These are phyloP conservation scores for Athene cunicularia DNA, from an alignment of 2,113 vertebrate species.

Conservation along the genomic window DNA sequence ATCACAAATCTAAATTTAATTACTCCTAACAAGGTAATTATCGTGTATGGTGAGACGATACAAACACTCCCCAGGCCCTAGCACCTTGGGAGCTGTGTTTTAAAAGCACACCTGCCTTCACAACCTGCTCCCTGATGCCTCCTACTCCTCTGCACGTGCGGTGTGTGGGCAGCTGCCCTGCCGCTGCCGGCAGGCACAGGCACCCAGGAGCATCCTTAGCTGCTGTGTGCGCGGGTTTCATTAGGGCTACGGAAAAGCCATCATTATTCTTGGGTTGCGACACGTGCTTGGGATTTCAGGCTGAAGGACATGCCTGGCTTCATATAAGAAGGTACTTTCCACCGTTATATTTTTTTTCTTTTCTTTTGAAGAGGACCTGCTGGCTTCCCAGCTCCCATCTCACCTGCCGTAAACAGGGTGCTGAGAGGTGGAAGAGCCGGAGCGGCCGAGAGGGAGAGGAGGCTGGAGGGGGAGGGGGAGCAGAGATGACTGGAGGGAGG, in stretches of 20 bases:
- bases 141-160: not conserved
- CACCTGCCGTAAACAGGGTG: constrained; percentile 39
- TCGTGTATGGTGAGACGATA: not conserved
- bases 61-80: not conserved
- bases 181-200: not conserved
- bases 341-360: constrained; percentile 4
- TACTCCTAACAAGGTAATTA: constrained; percentile 13
- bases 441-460: constrained; percentile 56
- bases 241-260: not conserved
- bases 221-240: accelerated
- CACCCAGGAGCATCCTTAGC: not conserved
- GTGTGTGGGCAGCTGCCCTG: accelerated
- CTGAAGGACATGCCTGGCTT: not conserved
- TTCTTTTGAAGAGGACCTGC: constrained; percentile 4
- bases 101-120: not conserved
- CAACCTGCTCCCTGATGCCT: not conserved
- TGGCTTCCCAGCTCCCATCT: not conserved
- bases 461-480: constrained; percentile 74
- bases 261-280: not conserved
- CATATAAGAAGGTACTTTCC: not conserved
- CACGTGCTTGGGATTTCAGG: not conserved
- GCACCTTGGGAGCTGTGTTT: not conserved
- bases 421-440: constrained; percentile 18
- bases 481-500: constrained; percentile 79
- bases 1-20: not conserved